phyloP scores from a whole-genome alignment of 2,888 invertebrate genomes.

The Xestia ashworthii region DNA sequence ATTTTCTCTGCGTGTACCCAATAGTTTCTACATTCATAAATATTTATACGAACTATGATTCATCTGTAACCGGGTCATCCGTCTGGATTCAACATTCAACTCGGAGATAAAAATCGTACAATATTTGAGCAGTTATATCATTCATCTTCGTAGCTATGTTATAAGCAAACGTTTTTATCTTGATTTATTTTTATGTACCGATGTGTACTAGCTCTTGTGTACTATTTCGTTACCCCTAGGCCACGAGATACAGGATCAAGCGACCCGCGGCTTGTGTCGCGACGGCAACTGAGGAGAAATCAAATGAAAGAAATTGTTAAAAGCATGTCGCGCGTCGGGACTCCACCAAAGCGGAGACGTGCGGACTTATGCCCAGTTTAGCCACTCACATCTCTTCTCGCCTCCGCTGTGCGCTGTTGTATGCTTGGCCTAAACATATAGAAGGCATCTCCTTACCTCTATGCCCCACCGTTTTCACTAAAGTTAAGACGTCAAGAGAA shows the following conservation, averaged over 20 bases:
- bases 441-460: background rate
- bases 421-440: background rate
- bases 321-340: background rate
- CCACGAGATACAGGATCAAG: background rate
- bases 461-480: background rate
- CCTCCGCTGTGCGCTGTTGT: background rate
- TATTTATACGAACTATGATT: constrained; percentile 49
- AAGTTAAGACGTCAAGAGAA: background rate
- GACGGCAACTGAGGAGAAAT: background rate
- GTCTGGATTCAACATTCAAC: constrained; percentile 18
- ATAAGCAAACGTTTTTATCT: constrained; percentile 17
- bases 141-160: constrained; percentile 34
- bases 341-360: background rate
- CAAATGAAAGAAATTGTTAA: background rate
- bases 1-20: background rate
- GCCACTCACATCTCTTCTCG: no score
- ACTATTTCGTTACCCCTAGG: background rate
- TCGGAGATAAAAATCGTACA: constrained; percentile 42
- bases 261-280: background rate
- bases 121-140: constrained; percentile 47
- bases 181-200: constrained; percentile 23
- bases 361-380: no score
- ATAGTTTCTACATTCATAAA: constrained; percentile 20
- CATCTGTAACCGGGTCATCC: constrained; percentile 42
- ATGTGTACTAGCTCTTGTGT: background rate